These are phyloP conservation scores for Lasioglossum zephyrum DNA, from an alignment of 2,888 invertebrate genomes.

Conservation along the genomic window DNA sequence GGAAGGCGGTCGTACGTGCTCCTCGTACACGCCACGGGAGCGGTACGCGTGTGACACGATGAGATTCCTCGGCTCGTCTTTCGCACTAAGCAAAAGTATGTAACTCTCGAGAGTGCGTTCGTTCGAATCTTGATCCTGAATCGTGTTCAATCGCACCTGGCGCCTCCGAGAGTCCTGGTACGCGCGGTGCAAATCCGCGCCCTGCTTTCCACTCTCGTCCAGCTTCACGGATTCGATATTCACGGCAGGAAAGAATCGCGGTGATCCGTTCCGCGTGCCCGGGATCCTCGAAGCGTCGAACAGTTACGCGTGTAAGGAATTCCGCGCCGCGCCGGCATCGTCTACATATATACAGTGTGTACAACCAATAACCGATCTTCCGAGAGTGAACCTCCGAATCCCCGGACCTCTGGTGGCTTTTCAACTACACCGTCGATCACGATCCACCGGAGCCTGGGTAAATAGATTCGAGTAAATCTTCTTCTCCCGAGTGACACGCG, in stretches of 20 bases:
- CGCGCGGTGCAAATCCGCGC: constrained; percentile 22
- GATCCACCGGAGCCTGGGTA: constrained; percentile 47
- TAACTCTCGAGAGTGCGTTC: constrained; percentile 17
- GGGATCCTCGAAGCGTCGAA: constrained; percentile 1
- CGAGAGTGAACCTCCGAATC: constrained; percentile 8
- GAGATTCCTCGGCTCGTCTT: neutral
- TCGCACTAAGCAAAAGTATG: neutral
- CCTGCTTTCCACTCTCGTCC: constrained; percentile 39
- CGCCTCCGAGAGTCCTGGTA: constrained; percentile 39
- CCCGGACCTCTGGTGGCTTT: neutral
- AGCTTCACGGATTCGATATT: constrained; percentile 8
- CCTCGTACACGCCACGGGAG: constrained; percentile 9
- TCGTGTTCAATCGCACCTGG: constrained; percentile 45
- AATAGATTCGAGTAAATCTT: constrained; percentile 25
- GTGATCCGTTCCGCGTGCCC: constrained; percentile 6
- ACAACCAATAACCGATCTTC: constrained; percentile 27
- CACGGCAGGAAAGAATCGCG: neutral
- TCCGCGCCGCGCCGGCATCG: constrained; percentile 28
- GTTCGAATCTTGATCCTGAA: constrained; percentile 28
- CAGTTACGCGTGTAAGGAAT: constrained; percentile 27
- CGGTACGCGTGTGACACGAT: constrained; percentile 32
- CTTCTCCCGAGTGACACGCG: constrained; percentile 51
- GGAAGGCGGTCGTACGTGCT: neutral
- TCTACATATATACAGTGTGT: constrained; percentile 1
- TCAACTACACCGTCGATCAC: constrained; percentile 2